Evolutionary conservation across 2,888 invertebrate species (phyloP), one percentile per base, ranked within the genome.

Genomic region (Sinhomidia bicolor): DNA sequence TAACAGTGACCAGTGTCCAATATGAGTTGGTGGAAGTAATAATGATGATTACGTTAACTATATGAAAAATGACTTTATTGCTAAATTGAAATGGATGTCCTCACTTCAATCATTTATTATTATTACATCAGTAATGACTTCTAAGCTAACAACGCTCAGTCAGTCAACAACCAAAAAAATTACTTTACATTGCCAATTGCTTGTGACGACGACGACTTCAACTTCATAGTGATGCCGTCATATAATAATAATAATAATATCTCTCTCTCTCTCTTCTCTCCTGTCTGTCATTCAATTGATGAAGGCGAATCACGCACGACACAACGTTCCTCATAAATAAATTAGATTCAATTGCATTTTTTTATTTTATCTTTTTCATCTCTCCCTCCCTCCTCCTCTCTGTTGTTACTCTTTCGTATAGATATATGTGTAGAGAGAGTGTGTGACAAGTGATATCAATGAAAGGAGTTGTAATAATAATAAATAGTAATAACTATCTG

Each of bases 301-400:
- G 78, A 84, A 84, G 84, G 84, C 85, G 44, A 85, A 85, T 65
- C 85, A 85, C 74, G 85, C 44, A 44, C 85, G 54, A 51, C 51
- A 78, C 78, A 51, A 57, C 51, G 54, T 78, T 78, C 51, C 78
- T 78, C 78, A 36, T 78, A 78, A 78, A 76, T 85, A 85, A 85
- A 85, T 85, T 85, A 36, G 76, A 85, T 78, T 85, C 85, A 85
- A 85, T 85, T 85, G 78, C 85, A 78, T 41, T 78, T 85, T 85
- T 85, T 74, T 36, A 54, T 54, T 6, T 12, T 71, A 23, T 74
- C 47, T 17, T 57, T 74, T 54, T 32, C 78, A 78, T 78, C 57
- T 57, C 78, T 78, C 60, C 14, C 68, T 41, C 65, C 17, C 36
- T 71, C 60, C n/a, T n/a, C n/a, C 51, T 68, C 47, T 41, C 71